phyloP scores from a whole-genome alignment of 2,113 vertebrate species.

The Formicarius rufipectus region DNA sequence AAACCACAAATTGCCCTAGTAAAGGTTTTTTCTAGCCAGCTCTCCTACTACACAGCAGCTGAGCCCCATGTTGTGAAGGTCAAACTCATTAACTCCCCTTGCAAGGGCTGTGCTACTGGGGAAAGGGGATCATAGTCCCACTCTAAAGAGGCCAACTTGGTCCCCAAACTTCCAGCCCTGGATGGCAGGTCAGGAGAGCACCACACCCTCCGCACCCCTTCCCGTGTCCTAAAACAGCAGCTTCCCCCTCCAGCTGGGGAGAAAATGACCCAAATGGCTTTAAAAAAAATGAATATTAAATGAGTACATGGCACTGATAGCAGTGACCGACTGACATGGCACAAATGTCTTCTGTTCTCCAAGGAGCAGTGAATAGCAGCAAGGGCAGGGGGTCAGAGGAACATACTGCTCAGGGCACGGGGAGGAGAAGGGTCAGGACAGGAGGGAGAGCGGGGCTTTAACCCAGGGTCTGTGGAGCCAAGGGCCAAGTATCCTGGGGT shows the following conservation, averaged over 20 bases:
- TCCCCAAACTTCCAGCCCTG: neutral
- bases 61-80: accelerated
- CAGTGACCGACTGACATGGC: neutral
- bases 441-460: neutral
- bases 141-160: accelerated
- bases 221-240: neutral
- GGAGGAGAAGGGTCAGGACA: neutral
- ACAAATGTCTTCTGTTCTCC: neutral
- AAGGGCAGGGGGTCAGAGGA: accelerated
- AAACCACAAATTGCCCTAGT: neutral
- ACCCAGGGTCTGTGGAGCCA: accelerated
- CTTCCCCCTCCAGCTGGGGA: neutral
- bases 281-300: neutral
- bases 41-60: neutral
- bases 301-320: accelerated
- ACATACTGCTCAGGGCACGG: accelerated
- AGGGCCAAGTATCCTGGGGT: accelerated
- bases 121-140: neutral
- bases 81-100: neutral
- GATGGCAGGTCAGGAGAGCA: neutral
- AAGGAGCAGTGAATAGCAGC: accelerated
- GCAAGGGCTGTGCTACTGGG: neutral
- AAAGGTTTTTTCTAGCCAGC: neutral
- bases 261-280: neutral
- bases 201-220: neutral